Conservation (phyloP, 2,113 vertebrate species). For the Notarius lentiginosus region DNA sequence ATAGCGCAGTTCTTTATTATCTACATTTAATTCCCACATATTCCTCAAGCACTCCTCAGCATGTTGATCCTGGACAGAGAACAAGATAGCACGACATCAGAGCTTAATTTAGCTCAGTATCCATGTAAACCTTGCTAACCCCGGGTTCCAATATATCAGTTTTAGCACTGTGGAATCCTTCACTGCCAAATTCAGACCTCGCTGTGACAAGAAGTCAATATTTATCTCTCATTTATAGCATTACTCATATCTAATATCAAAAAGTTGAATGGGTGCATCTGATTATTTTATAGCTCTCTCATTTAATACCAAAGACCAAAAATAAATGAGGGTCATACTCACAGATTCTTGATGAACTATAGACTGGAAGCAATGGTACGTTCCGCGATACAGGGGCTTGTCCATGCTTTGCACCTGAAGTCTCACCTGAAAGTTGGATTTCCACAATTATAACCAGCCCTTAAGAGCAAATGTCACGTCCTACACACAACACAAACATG, state of each 20-base stretch:
- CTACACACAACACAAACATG: background rate
- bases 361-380: conserved; percentile 82
- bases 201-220: background rate
- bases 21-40: background rate
- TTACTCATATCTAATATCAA: background rate
- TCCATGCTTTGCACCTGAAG: conserved; percentile 82
- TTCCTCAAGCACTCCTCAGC: background rate
- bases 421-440: conserved; percentile 73
- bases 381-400: conserved; percentile 82
- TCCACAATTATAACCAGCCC: conserved; percentile 3
- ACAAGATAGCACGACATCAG: conserved; percentile 20
- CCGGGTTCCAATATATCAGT: background rate
- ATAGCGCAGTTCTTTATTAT: background rate
- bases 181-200: background rate
- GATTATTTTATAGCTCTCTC: background rate
- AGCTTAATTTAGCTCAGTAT: conserved; percentile 40
- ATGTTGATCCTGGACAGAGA: background rate
- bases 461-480: background rate
- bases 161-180: background rate
- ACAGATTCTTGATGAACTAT: conserved; percentile 84
- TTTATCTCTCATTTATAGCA: background rate
- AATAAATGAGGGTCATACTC: conserved; percentile 61
- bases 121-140: background rate
- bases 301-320: background rate
- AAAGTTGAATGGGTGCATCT: background rate